Percentiles rank a stretch among this genome's conserved stretches.
phyloP scores from a whole-genome alignment of 2,113 vertebrate species.

The Vireo altiloquus region DNA sequence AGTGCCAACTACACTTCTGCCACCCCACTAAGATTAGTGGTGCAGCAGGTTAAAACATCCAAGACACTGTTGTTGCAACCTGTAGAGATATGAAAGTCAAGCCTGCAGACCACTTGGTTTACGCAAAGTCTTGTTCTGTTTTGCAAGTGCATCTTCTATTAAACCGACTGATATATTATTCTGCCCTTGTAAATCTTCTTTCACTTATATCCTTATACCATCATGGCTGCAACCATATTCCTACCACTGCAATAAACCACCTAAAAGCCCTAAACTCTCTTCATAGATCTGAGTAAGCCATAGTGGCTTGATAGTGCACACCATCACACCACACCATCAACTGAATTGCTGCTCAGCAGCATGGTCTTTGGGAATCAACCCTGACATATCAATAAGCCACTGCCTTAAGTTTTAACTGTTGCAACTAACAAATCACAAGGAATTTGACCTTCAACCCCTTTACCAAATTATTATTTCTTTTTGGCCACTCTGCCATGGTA shows the following conservation, averaged over 20 bases:
- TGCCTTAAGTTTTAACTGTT: background rate
- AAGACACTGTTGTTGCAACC: background rate
- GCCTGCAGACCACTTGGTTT: background rate
- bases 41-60: background rate
- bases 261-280: background rate
- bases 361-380: background rate
- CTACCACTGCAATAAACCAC: background rate
- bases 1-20: background rate
- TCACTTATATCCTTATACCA: background rate
- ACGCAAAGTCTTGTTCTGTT: background rate
- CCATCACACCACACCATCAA: no score
- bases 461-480: background rate
- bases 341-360: background rate
- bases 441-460: background rate
- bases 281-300: background rate
- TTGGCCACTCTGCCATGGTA: background rate
- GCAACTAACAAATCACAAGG: background rate
- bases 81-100: background rate
- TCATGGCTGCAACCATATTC: background rate
- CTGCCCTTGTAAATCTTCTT: background rate
- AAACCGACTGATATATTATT: background rate
- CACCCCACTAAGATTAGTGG: background rate
- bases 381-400: background rate
- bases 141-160: background rate
- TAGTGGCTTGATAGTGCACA: background rate